A percentile compares a stretch with the other conserved stretches of the same genome.
These are phyloP conservation scores for Ernsta delagoae DNA, from an alignment of 2,888 invertebrate species.

Conservation along the genomic window DNA sequence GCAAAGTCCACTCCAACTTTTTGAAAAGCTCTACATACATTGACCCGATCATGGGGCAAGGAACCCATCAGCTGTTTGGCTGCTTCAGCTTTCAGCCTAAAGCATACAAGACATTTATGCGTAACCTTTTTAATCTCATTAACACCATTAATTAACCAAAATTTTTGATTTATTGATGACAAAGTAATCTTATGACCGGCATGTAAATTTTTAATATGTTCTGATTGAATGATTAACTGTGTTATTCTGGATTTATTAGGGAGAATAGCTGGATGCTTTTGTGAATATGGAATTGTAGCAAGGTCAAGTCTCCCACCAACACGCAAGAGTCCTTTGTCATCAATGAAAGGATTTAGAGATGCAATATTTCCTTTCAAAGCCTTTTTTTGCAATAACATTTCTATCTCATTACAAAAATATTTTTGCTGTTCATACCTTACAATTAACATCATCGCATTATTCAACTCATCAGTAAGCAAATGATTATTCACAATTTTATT, in stretches of 20 bases:
- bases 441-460: neutral
- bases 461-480: neutral
- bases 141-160: neutral
- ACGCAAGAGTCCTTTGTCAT: neutral
- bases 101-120: neutral
- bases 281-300: constrained; percentile 3
- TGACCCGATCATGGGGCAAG: neutral
- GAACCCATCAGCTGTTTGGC: constrained; percentile 2
- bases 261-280: neutral
- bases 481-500: neutral
- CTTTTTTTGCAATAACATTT: constrained; percentile 1
- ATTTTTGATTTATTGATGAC: constrained; percentile 2
- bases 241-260: neutral
- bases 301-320: neutral
- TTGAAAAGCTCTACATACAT: neutral
- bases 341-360: neutral
- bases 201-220: constrained; percentile 4
- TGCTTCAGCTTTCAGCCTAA: neutral
- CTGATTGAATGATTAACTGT: neutral
- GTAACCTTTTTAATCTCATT: neutral
- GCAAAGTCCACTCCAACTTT: neutral
- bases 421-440: neutral
- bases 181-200: constrained; percentile 1
- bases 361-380: neutral
- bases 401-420: neutral